These are phyloP conservation scores for Protaetia brevitarsis DNA, from an alignment of 1,140 invertebrate genomes.

Conservation along the genomic window DNA sequence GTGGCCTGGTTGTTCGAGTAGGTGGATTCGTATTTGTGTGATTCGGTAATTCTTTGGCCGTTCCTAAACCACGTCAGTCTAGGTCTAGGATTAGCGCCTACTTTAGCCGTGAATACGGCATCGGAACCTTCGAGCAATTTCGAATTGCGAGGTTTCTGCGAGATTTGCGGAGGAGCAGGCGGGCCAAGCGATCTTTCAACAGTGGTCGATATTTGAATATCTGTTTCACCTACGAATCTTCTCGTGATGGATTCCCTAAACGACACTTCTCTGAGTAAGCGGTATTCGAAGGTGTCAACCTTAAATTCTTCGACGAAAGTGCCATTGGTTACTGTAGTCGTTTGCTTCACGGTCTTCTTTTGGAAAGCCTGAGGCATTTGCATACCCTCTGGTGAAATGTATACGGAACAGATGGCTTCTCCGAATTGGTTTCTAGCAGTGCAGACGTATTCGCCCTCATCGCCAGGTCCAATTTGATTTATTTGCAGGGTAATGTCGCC, in stretches of 20 bases:
- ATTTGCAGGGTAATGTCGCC: conserved; percentile 85
- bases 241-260: conserved; percentile 85
- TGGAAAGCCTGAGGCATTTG: conserved; percentile 57
- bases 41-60: conserved; percentile 78
- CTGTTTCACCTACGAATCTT: conserved; percentile 73
- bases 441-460: conserved; percentile 95
- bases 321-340: conserved; percentile 68
- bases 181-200: conserved; percentile 70
- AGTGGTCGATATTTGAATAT: conserved; percentile 71
- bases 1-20: conserved; percentile 82
- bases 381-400: conserved; percentile 88
- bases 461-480: conserved; percentile 86
- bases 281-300: conserved; percentile 94
- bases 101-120: conserved; percentile 81
- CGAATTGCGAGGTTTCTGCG: conserved; percentile 87
- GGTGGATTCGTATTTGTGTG: conserved; percentile 76
- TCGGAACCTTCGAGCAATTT: conserved; percentile 89
- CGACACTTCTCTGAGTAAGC: conserved; percentile 84
- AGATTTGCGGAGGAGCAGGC: conserved; percentile 80
- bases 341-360: conserved; percentile 56
- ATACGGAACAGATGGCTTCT: conserved; percentile 92
- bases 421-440: conserved; percentile 90
- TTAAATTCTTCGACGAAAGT: conserved; percentile 71
- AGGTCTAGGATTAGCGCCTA: conserved; percentile 84
- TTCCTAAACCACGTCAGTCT: conserved; percentile 93